Evolutionary conservation across 1,140 invertebrate species (phyloP).

Genomic region (Leptinotarsa lineolata): DNA sequence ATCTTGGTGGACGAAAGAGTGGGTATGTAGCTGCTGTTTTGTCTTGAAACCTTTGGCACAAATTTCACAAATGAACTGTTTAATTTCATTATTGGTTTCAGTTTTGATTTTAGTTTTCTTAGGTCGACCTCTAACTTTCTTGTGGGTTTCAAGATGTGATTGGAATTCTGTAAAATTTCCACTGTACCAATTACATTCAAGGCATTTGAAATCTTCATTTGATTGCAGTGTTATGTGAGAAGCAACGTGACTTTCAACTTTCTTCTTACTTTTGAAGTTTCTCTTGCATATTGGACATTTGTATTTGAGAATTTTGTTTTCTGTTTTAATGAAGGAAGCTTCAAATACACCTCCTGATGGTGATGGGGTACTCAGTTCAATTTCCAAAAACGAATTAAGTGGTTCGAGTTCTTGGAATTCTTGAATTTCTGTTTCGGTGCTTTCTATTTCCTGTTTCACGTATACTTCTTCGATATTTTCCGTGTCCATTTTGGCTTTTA

Average conservation of each 20-base stretch:
- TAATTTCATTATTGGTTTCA: neutral
- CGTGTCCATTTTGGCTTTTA: constrained; percentile 1
- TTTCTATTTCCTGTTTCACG: constrained; percentile 6
- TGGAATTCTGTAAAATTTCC: neutral
- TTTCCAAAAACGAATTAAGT: constrained; percentile 16
- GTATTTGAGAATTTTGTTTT: neutral
- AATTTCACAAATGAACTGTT: constrained; percentile 23
- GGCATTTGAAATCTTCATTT: neutral
- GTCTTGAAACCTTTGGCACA: constrained; percentile 30
- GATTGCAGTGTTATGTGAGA: neutral
- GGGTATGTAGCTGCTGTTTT: constrained; percentile 23
- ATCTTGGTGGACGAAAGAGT: constrained; percentile 19
- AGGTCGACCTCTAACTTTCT: constrained; percentile 7
- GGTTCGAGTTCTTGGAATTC: neutral
- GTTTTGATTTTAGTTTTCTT: constrained; percentile 8
- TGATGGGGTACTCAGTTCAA: neutral
- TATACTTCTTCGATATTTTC: constrained; percentile 3
- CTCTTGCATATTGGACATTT: constrained; percentile 1
- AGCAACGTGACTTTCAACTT: neutral
- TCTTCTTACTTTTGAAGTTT: constrained; percentile 4
- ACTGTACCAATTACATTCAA: neutral
- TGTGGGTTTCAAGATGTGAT: neutral
- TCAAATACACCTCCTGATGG: neutral
- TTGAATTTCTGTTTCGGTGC: neutral
- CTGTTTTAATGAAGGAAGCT: neutral